These are phyloP conservation scores for Chionomys nivalis DNA, from an alignment of 2,113 vertebrate genomes.

Conservation along the genomic window DNA sequence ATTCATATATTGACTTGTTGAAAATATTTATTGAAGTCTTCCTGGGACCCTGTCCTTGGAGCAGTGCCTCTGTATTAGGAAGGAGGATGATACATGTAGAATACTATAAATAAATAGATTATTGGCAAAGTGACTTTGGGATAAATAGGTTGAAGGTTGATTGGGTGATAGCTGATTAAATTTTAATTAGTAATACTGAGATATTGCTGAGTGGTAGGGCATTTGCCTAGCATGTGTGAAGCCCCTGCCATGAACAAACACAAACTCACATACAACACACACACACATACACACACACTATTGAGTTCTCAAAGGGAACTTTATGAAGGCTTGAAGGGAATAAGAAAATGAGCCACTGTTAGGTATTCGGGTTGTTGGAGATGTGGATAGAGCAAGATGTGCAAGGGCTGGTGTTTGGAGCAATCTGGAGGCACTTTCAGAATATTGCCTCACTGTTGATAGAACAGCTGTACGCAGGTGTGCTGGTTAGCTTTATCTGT, in stretches of 20 bases:
- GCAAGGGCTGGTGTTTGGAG: background rate
- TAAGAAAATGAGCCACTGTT: background rate
- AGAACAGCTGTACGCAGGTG: background rate
- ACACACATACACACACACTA: background rate
- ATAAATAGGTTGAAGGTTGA: background rate
- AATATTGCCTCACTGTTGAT: background rate
- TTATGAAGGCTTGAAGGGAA: background rate
- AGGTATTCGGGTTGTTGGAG: background rate
- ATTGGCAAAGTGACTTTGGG: background rate
- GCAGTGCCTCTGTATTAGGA: background rate
- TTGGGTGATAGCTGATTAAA: background rate
- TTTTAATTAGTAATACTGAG: background rate
- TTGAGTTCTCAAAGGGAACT: background rate
- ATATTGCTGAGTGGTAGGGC: background rate
- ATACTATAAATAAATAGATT: background rate
- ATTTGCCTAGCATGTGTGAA: background rate
- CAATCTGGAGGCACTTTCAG: background rate
- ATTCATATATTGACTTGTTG: background rate
- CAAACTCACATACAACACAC: background rate
- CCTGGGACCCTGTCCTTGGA: background rate
- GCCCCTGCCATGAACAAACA: background rate
- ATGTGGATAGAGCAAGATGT: background rate
- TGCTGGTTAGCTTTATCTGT: background rate
- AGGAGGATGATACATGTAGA: too few relatives aligned
- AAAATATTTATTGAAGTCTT: background rate